Conservation (phyloP, 2,888 invertebrate species). For the Cataglyphis altisquamis region DNA sequence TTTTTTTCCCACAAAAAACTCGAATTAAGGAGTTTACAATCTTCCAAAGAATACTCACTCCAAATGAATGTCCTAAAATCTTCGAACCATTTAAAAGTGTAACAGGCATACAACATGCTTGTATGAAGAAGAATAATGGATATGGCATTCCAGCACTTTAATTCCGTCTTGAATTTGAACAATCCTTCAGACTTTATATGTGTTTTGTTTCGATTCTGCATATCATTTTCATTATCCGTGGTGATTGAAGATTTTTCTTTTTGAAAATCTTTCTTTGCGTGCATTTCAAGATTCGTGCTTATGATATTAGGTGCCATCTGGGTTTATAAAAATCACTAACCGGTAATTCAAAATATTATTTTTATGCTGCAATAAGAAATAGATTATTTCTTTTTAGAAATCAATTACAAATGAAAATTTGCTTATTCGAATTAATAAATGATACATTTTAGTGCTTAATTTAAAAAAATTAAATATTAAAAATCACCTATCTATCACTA, state of each 20-base stretch:
- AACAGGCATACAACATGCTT: not conserved
- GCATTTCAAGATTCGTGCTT: not conserved
- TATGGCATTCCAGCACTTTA: not conserved
- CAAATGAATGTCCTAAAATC: not conserved
- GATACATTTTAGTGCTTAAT: not conserved
- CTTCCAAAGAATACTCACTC: conserved; percentile 17
- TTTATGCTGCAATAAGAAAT: not conserved
- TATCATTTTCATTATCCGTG: not conserved
- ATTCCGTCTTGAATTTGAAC: not conserved
- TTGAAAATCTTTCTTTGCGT: not conserved
- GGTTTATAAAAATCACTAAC: not conserved
- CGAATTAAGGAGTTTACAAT: not conserved
- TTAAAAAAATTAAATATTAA: not conserved
- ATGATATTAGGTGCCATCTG: not conserved
- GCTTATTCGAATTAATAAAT: not conserved
- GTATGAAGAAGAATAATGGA: not conserved
- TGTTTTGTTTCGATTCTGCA: not conserved
- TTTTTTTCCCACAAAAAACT: not conserved
- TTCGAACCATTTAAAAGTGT: not conserved
- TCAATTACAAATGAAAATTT: not conserved
- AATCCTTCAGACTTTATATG: not conserved
- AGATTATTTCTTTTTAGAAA: not conserved
- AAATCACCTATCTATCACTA: not conserved
- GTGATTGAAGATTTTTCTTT: not conserved
- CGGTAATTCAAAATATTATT: not conserved